Evolutionary conservation across 2,888 invertebrate species (phyloP).

Genomic region (Paralinhomoeus sp.): DNA sequence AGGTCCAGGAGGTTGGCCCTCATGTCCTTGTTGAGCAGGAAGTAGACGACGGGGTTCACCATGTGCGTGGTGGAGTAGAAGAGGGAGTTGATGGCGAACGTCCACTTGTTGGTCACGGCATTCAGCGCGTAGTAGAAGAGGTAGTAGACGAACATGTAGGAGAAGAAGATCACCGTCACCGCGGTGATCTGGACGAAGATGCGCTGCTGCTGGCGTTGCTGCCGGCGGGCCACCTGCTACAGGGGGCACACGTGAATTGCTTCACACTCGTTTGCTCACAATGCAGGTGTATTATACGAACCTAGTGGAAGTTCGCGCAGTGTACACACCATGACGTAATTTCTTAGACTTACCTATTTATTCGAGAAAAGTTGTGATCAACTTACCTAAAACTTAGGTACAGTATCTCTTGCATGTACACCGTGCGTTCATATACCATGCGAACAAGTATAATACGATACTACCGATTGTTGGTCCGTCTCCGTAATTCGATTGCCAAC

Average conservation of each 20-base stretch:
- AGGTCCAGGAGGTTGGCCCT: constrained; percentile 7
- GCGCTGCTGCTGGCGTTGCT: constrained; percentile 20
- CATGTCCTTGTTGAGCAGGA: constrained; percentile 21
- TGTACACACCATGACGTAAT: too few relatives aligned
- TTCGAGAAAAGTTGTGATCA: too few relatives aligned
- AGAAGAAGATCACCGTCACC: constrained; percentile 22
- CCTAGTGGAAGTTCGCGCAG: too few relatives aligned
- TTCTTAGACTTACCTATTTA: too few relatives aligned
- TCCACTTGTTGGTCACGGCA: not conserved
- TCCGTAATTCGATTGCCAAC: constrained; percentile 16
- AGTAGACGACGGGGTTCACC: constrained; percentile 23
- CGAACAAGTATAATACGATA: too few relatives aligned
- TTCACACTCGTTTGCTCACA: too few relatives aligned
- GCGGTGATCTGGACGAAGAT: constrained; percentile 20
- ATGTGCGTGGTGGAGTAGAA: constrained; percentile 24
- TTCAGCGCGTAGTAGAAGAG: constrained; percentile 18
- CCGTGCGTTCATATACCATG: too few relatives aligned
- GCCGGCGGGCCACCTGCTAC: constrained; percentile 16
- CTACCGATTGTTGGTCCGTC: too few relatives aligned
- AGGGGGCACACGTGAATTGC: too few relatives aligned
- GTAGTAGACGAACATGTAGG: constrained; percentile 22
- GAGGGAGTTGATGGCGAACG: constrained; percentile 22
- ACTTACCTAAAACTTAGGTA: too few relatives aligned
- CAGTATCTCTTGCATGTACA: too few relatives aligned
- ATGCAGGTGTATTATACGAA: too few relatives aligned